These are phyloP conservation scores for Sarcophaga bullata DNA, from an alignment of 1,140 invertebrate genomes.

Conservation along the genomic window DNA sequence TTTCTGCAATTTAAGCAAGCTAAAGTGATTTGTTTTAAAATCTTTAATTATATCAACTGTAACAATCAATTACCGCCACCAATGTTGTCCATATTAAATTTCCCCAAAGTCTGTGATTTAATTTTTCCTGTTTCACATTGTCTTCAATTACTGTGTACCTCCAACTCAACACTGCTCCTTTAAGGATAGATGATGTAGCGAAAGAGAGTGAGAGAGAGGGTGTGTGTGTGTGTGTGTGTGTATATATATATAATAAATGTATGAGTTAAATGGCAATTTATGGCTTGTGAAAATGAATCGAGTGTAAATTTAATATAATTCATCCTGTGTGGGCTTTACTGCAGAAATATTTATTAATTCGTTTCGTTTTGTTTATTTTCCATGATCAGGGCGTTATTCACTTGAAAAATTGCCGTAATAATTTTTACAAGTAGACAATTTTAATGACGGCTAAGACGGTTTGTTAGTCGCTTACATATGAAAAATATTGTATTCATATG, in stretches of 20 bases:
- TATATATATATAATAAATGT: background rate
- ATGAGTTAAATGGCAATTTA: slow-evolving; percentile 25
- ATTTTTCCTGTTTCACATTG: background rate
- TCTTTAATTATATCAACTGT: slow-evolving; percentile 12
- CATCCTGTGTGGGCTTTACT: slow-evolving; percentile 33
- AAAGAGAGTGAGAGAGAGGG: no score
- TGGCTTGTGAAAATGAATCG: slow-evolving; percentile 29
- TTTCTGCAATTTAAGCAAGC: background rate
- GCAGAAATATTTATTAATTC: slow-evolving; percentile 28
- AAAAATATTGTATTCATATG: background rate
- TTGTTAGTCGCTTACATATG: background rate
- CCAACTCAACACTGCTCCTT: no score
- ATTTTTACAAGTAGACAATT: background rate
- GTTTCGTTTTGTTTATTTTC: slow-evolving; percentile 8
- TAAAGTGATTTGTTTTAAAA: slow-evolving; percentile 15
- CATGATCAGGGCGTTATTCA: background rate
- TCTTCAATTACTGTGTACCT: no score
- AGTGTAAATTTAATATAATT: slow-evolving; percentile 37
- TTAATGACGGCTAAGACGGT: background rate
- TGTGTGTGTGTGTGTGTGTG: background rate
- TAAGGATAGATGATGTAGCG: no score
- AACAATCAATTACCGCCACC: slow-evolving; percentile 19
- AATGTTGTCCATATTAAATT: slow-evolving; percentile 10
- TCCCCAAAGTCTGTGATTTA: background rate
- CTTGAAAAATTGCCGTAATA: background rate